Base-by-base conservation (phyloP, 2,888 invertebrate species). In the Epistrophe grossulariae region DNA sequence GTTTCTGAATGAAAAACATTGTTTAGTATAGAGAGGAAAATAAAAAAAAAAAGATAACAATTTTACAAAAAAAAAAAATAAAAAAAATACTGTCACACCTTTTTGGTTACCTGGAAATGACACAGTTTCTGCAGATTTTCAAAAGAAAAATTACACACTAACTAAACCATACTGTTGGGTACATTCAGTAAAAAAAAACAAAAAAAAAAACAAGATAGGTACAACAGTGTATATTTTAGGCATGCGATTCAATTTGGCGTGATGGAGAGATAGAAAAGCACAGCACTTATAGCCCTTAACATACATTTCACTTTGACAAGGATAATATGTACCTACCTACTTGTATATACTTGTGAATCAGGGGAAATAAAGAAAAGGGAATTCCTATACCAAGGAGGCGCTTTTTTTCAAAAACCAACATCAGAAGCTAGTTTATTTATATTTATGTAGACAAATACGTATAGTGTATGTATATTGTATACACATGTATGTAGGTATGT, bases 1-100 rank as follows among this genome's bases (percentile, higher is more conserved):
- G 80, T 76, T 76, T 80, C 62, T 68, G 48, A 81, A 84, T 62
- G 40, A 77, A 81, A 55, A 80, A 84, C 81, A 81, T 84, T 80
- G 80, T 80, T 79, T 64, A 55, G 73, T 55, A 40, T 52, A 28
- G 7, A 52, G n/a, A 70, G 40, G 10, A 15, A 68, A 13, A 35
- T 28, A 50, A 0, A 24, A 24, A 24, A 17, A 19, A 48, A 50
- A 35, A 35, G n/a, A 50, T 50, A 70, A 52, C 28, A 55, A 55
- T 55, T 55, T 52, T 24, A 52, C 7, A 19, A 28, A 40, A 19
- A 55, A 52, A 68, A 50, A 40, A 40, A 40, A n/a, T n/a, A 40
- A 19, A 55, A 52, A 50, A 35, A 24, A 40, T 64, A 35, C 66
- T 66, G 55, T 80, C 84, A 76, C 84, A 80, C 84, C 79, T 84